Percentiles rank a stretch among this genome's conserved stretches.
phyloP scores from a whole-genome alignment of 1,140 invertebrate genomes.

The Doryteuthis pealeii region DNA sequence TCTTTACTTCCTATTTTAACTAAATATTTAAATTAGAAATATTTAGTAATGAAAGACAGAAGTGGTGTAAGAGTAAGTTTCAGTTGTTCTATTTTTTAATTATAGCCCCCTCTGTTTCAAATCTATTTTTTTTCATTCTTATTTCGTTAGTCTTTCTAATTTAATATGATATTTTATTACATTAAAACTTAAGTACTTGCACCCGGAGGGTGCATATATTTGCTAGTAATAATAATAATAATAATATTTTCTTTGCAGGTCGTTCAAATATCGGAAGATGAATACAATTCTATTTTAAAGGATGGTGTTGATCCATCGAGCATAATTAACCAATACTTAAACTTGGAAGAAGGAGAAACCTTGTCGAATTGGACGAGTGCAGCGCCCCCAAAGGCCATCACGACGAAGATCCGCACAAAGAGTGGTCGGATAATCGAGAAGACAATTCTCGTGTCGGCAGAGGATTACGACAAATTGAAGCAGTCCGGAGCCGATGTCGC shows the following conservation, averaged over 20 bases:
- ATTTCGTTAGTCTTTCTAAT: no score
- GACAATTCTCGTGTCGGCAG: slow-evolving; percentile 53
- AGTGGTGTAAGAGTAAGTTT: no score
- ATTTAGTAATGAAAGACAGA: no score
- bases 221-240: no score
- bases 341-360: slow-evolving; percentile 48
- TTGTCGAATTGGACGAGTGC: slow-evolving; percentile 53
- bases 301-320: slow-evolving; percentile 46
- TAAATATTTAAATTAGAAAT: no score
- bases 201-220: no score
- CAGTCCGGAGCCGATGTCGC: slow-evolving; percentile 44
- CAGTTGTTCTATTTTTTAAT: no score
- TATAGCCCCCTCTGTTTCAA: no score
- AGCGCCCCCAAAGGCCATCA: slow-evolving; percentile 53
- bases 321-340: slow-evolving; percentile 53
- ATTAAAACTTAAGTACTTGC: no score
- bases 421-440: slow-evolving; percentile 57
- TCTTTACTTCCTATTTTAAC: no score
- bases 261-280: slow-evolving; percentile 55
- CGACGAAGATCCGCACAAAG: slow-evolving; percentile 55
- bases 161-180: no score
- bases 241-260: not conserved
- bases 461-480: slow-evolving; percentile 55
- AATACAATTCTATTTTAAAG: slow-evolving; percentile 53
- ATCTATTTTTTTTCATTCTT: no score